Evolutionary conservation across 2,113 vertebrate species (phyloP).

Genomic region (Nyctibius bracteatus): DNA sequence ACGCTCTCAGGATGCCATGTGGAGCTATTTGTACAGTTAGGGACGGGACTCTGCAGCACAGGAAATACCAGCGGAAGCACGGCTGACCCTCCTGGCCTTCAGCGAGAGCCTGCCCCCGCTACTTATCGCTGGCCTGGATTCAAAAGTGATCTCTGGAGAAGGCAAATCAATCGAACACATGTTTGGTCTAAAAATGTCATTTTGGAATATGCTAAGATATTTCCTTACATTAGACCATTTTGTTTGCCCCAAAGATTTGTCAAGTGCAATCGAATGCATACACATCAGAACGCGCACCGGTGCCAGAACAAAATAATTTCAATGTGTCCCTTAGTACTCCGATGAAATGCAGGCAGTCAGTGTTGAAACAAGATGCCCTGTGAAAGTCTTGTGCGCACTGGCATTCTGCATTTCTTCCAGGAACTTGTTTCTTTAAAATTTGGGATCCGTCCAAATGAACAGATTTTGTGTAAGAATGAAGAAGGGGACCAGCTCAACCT

Average conservation of each 20-base stretch:
- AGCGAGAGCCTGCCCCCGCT: slow-evolving; percentile 15
- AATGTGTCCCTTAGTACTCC: slow-evolving; percentile 56
- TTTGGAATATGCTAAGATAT: slow-evolving; percentile 65
- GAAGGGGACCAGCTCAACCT: slow-evolving; percentile 38
- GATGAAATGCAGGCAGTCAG: slow-evolving; percentile 55
- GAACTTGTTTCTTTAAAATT: slow-evolving; percentile 63
- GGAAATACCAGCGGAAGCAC: slow-evolving; percentile 66
- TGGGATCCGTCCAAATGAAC: slow-evolving; percentile 46
- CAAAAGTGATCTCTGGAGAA: slow-evolving; percentile 69
- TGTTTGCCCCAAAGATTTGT: slow-evolving; percentile 67
- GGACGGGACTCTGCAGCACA: slow-evolving; percentile 53
- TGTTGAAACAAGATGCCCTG: slow-evolving; percentile 61
- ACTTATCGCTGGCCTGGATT: slow-evolving; percentile 26
- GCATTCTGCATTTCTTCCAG: slow-evolving; percentile 50
- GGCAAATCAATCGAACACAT: slow-evolving; percentile 69
- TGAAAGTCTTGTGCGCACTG: slow-evolving; percentile 40
- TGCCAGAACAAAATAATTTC: slow-evolving; percentile 59
- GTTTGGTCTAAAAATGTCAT: slow-evolving; percentile 69
- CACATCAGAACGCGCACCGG: not conserved
- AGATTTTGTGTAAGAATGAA: slow-evolving; percentile 69
- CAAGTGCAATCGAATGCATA: slow-evolving; percentile 46
- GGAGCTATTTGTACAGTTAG: slow-evolving; percentile 69
- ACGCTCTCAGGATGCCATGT: slow-evolving; percentile 55
- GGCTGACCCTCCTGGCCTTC: slow-evolving; percentile 51
- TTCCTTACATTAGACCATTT: slow-evolving; percentile 61